Conservation (phyloP, 2,888 invertebrate species). For the Netelia melanura region DNA sequence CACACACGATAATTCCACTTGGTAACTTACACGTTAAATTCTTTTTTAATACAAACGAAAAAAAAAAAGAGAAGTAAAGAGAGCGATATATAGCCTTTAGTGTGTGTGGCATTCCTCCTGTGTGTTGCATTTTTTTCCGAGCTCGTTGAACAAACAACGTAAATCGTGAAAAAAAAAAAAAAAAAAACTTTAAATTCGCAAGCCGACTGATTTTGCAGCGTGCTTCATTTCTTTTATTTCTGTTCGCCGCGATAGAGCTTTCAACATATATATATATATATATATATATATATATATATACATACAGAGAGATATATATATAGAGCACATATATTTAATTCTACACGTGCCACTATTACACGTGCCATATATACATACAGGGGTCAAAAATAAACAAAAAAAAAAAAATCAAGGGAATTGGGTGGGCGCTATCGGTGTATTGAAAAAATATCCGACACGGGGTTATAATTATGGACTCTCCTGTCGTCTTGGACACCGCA, state of each 20-base stretch:
- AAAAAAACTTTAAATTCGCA: slow-evolving; percentile 21
- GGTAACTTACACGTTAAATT: slow-evolving; percentile 62
- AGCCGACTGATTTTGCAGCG: slow-evolving; percentile 33
- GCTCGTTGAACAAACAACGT: slow-evolving; percentile 3
- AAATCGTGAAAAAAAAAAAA: slow-evolving; percentile 27
- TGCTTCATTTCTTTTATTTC: slow-evolving; percentile 41
- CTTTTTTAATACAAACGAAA: slow-evolving; percentile 40
- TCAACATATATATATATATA: not conserved
- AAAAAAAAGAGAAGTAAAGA: slow-evolving; percentile 20
- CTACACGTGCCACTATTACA: not conserved
- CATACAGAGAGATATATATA: not conserved
- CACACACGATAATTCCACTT: slow-evolving; percentile 56
- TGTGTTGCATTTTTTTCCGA: slow-evolving; percentile 60
- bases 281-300: slow-evolving; percentile 4
- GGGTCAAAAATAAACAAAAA: slow-evolving; percentile 4
- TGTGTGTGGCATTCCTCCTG: slow-evolving; percentile 48
- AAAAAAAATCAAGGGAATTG: slow-evolving; percentile 6
- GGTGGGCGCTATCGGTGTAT: slow-evolving; percentile 25
- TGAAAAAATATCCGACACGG: slow-evolving; percentile 44
- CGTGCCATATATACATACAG: slow-evolving; percentile 1
- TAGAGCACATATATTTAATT: not conserved
- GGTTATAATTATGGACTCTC: slow-evolving; percentile 86
- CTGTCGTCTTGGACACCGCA: slow-evolving; percentile 88
- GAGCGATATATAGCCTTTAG: slow-evolving; percentile 17
- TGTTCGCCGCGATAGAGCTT: slow-evolving; percentile 25